Evolutionary conservation across 2,113 vertebrate species (phyloP).

Genomic region (Abramis brama): DNA sequence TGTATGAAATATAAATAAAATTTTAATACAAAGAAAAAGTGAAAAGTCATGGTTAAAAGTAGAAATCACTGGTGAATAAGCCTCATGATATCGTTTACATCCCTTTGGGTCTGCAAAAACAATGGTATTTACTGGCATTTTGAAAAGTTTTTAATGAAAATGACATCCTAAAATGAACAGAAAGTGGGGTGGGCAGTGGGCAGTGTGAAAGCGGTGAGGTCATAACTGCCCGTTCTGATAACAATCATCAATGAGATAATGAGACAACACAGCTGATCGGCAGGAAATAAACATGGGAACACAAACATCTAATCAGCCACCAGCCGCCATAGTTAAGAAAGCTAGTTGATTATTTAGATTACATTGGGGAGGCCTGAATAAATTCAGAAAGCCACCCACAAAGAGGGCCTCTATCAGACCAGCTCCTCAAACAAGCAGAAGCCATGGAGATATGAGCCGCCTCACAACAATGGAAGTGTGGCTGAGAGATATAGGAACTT

Average conservation of each 20-base stretch:
- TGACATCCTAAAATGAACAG: not conserved
- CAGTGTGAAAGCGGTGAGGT: not conserved
- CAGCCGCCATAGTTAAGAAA: slow-evolving; percentile 38
- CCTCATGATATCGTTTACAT: not conserved
- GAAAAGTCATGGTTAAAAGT: not conserved
- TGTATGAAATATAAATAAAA: not conserved
- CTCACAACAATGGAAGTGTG: slow-evolving; percentile 60
- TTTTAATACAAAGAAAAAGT: not conserved
- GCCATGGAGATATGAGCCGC: slow-evolving; percentile 59
- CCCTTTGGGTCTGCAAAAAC: not conserved
- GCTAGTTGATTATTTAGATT: slow-evolving; percentile 53
- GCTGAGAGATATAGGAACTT: slow-evolving; percentile 50
- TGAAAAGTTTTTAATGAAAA: not conserved
- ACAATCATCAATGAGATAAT: slow-evolving; percentile 10
- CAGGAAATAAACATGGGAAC: slow-evolving; percentile 43
- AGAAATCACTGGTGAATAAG: not conserved
- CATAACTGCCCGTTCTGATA: slow-evolving; percentile 26
- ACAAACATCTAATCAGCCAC: slow-evolving; percentile 48
- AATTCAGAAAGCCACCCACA: slow-evolving; percentile 59
- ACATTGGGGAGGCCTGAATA: slow-evolving; percentile 52
- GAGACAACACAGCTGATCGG: slow-evolving; percentile 53
- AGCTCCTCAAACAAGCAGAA: slow-evolving; percentile 61
- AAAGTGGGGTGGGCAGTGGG: not conserved
- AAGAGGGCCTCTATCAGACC: slow-evolving; percentile 54
- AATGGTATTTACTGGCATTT: not conserved